Evolutionary conservation across 2,888 invertebrate genomes (phyloP).

Genomic region (Aricia artaxerxes): DNA sequence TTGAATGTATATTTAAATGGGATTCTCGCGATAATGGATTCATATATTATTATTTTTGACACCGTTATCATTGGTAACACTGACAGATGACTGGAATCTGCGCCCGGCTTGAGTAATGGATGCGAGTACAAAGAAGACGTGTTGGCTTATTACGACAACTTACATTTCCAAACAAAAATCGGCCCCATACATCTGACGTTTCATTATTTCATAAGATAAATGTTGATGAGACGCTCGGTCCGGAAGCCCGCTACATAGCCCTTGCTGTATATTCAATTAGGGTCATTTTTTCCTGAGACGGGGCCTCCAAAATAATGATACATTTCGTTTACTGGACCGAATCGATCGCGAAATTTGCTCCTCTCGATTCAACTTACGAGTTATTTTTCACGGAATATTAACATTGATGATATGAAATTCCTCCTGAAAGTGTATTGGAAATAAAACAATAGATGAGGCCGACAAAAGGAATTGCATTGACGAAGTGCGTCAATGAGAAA

Average conservation of each 20-base stretch:
- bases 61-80: conserved; percentile 41
- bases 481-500: conserved; percentile 12
- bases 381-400: conserved; percentile 24
- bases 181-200: conserved; percentile 60
- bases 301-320: conserved; percentile 15
- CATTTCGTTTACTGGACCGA: conserved; percentile 29
- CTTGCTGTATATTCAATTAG: conserved; percentile 39
- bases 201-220: conserved; percentile 74
- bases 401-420: conserved; percentile 19
- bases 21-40: conserved; percentile 22
- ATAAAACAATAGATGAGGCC: conserved; percentile 11
- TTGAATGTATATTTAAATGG: conserved; percentile 22
- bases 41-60: conserved; percentile 35
- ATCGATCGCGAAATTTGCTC: conserved; percentile 30
- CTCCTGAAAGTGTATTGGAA: conserved; percentile 22
- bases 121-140: conserved; percentile 60
- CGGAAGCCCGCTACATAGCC: conserved; percentile 39
- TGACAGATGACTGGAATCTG: conserved; percentile 59
- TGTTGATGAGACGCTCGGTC: conserved; percentile 52
- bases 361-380: conserved; percentile 19
- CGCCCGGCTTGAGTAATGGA: conserved; percentile 63
- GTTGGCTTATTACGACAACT: conserved; percentile 72
- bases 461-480: conserved; percentile 20
- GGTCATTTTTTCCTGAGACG: conserved; percentile 36
- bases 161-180: conserved; percentile 63